Evolutionary conservation across 2,797 vertebrate genomes (phyloP).

Genomic region (Melanotaenia pygmaea): DNA sequence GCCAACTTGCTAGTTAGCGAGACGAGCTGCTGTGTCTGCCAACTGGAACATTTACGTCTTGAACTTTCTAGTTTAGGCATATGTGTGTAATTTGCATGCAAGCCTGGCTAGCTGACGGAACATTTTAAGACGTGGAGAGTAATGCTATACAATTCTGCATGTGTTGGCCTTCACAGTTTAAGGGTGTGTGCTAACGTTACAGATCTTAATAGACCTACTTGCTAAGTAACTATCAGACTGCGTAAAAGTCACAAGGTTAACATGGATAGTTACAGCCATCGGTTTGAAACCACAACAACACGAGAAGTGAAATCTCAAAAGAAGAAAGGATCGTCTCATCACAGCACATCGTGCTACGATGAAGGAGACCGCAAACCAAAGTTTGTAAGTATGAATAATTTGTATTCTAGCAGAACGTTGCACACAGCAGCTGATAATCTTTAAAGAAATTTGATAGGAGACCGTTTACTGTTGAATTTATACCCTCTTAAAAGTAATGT

Average conservation of each 20-base stretch:
- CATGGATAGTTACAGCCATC: constrained; percentile 69
- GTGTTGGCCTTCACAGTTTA: neutral
- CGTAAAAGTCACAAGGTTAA: neutral
- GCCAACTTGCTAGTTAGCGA: constrained; percentile 43
- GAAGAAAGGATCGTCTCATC: constrained; percentile 67
- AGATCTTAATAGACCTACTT: neutral
- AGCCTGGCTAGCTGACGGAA: neutral
- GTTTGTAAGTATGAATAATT: constrained; percentile 74
- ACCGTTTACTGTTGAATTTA: neutral
- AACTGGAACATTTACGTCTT: neutral
- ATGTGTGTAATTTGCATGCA: neutral
- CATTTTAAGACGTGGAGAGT: neutral
- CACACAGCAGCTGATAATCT: neutral
- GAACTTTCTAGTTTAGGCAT: neutral
- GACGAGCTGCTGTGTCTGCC: neutral
- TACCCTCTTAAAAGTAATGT: neutral
- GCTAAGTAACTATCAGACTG: neutral
- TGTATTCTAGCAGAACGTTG: neutral
- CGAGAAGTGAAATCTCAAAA: constrained; percentile 73
- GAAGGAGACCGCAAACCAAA: constrained; percentile 79
- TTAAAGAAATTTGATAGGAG: neutral
- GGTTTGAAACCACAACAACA: constrained; percentile 58
- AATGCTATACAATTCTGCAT: neutral
- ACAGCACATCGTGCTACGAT: constrained; percentile 47
- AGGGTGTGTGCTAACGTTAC: neutral